A percentile compares a stretch with the other conserved stretches of the same genome.
These are phyloP conservation scores for Hestina assimilis DNA, from an alignment of 1,140 invertebrate species.

Conservation along the genomic window DNA sequence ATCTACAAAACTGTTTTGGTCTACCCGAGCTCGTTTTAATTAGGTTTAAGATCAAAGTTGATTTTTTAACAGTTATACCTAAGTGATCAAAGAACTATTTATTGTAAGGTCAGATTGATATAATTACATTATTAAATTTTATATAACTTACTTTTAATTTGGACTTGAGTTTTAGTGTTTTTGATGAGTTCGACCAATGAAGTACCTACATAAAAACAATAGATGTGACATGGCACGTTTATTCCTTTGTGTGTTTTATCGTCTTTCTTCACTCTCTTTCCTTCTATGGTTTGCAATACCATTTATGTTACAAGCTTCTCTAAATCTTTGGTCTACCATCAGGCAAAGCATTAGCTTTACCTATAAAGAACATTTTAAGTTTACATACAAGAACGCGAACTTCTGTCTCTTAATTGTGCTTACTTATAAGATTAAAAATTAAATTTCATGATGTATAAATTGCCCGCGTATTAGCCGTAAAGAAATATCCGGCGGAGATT, in stretches of 20 bases:
- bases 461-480: conserved; percentile 20
- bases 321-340: too few relatives aligned
- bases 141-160: too few relatives aligned
- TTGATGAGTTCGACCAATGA: too few relatives aligned
- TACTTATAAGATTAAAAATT: background rate
- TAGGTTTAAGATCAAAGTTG: conserved; percentile 24
- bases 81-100: background rate
- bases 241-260: too few relatives aligned
- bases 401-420: background rate
- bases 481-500: conserved; percentile 46
- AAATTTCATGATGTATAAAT: background rate
- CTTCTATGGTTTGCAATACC: too few relatives aligned
- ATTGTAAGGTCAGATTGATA: background rate
- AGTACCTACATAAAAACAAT: too few relatives aligned
- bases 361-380: too few relatives aligned
- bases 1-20: conserved; percentile 33
- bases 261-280: too few relatives aligned
- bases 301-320: too few relatives aligned
- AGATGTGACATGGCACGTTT: too few relatives aligned
- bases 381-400: background rate
- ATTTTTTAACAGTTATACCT: background rate
- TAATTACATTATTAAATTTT: background rate
- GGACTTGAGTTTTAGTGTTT: too few relatives aligned
- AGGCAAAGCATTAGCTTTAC: too few relatives aligned
- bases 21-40: conserved; percentile 25